Base-by-base conservation (phyloP, 2,797 vertebrate genomes). In the Phataginus tetradactyla region DNA sequence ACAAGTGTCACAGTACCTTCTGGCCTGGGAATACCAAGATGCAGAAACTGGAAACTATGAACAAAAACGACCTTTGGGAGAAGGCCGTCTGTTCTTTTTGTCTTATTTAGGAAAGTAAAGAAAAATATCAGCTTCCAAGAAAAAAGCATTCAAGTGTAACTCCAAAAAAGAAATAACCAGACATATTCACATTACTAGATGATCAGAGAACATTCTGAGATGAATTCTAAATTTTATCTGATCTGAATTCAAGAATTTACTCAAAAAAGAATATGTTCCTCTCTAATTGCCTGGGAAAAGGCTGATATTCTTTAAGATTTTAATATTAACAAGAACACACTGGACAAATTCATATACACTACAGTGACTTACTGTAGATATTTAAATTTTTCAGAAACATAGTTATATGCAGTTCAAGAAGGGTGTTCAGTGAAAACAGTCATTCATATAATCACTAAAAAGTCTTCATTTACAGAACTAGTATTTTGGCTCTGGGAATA, bases 51-150 rank as follows among this genome's bases (percentile, higher is more conserved):
- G 37, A 96, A 94, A 91, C 89, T 64, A 57, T 39, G 61, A 79
- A 64, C 79, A 79, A 42, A 92, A 45, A 37, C 9, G 11, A 80
- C 18, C 39, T 75, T 53, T 75, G 83, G 53, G 72, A 80, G 20
- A 91, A 86, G 6, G 17, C 13, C 3, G 27, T 88, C 55, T 94
- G 42, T 45, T 45, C 42, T 45, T 45, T 45, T 45, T 45, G 42
- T 45, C 42, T 45, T 45, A 45, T 45, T 45, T 45, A 45, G 42
- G 5, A 92, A 86, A 61, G 14, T 51, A 89, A 89, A 45, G 66
- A 59, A 83, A 96, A 96, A 91, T n/a, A 91, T 32, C 10, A 81
- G 12, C 49, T 96, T 86, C n/a, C 6, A 89, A 34, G 21, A 71
- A 94, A 83, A 89, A 11, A 71, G 5, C 27, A 80, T 83, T 57